A percentile compares a stretch with the other conserved stretches of the same genome.
Conservation (phyloP, 2,113 vertebrate genomes). For the Nesospiza acunhae region DNA sequence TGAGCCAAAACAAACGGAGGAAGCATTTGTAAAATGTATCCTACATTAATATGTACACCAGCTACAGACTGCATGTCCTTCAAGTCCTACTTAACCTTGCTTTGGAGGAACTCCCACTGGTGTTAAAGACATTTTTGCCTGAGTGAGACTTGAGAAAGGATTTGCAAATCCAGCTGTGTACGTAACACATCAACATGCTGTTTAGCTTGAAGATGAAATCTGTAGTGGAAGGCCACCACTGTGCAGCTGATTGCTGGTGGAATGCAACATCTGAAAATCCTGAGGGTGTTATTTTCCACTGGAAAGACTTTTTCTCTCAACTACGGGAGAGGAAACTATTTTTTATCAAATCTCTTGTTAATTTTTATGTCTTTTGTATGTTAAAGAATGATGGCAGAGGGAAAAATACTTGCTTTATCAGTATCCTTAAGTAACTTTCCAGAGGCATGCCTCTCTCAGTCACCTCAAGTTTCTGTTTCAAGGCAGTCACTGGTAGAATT, state of each 20-base stretch:
- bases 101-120: not conserved
- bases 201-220: not conserved
- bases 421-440: not conserved
- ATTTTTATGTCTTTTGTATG: not conserved
- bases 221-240: not conserved
- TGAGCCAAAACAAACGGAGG: not conserved
- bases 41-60: not conserved
- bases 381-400: not conserved
- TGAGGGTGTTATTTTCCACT: not conserved
- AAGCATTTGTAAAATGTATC: conserved; percentile 9
- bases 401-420: not conserved
- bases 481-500: not conserved
- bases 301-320: not conserved
- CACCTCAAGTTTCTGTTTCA: not conserved
- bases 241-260: not conserved
- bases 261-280: conserved; percentile 14
- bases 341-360: not conserved
- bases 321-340: not conserved
- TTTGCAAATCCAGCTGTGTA: not conserved
- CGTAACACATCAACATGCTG: accelerated
- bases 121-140: not conserved
- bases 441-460: not conserved
- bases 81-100: conserved; percentile 4
- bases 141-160: not conserved
- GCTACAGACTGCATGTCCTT: not conserved